A percentile compares a stretch with the other conserved stretches of the same genome.
These are phyloP conservation scores for Phragmatobia fuliginosa DNA, from an alignment of 2,888 invertebrate genomes.

Conservation along the genomic window DNA sequence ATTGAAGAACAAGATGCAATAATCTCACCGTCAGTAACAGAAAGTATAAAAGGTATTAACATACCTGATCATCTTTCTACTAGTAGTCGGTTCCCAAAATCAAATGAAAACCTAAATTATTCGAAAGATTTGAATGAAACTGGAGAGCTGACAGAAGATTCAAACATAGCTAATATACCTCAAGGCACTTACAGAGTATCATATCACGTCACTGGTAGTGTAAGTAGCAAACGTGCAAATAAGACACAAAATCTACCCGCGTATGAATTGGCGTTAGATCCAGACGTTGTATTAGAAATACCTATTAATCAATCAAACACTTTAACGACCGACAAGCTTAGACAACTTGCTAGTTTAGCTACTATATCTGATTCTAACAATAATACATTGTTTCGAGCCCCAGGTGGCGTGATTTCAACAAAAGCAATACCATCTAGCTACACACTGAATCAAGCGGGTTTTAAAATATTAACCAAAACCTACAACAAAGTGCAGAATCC, in stretches of 20 bases:
- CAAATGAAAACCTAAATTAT: constrained; percentile 67
- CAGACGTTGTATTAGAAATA: constrained; percentile 80
- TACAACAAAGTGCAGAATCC: constrained; percentile 84
- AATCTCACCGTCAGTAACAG: constrained; percentile 55
- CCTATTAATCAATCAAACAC: constrained; percentile 75
- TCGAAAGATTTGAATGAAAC: constrained; percentile 47
- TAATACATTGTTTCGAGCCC: constrained; percentile 79
- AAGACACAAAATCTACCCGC: constrained; percentile 78
- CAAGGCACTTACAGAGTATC: constrained; percentile 81
- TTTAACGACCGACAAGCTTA: constrained; percentile 80
- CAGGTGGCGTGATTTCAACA: constrained; percentile 85
- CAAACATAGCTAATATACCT: constrained; percentile 61
- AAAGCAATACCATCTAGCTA: constrained; percentile 88
- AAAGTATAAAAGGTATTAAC: constrained; percentile 56
- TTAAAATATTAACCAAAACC: constrained; percentile 89
- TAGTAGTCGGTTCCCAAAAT: constrained; percentile 75
- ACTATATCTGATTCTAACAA: constrained; percentile 85
- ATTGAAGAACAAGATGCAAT: constrained; percentile 52
- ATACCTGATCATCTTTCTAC: constrained; percentile 52
- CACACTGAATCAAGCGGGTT: constrained; percentile 88
- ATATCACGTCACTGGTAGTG: constrained; percentile 82
- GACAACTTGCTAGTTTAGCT: constrained; percentile 86
- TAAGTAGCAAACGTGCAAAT: constrained; percentile 82
- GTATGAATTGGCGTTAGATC: constrained; percentile 78
- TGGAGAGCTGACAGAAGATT: constrained; percentile 41